Evolutionary conservation across 2,888 invertebrate genomes (phyloP).

Genomic region (Branchipolynoe longqiensis): DNA sequence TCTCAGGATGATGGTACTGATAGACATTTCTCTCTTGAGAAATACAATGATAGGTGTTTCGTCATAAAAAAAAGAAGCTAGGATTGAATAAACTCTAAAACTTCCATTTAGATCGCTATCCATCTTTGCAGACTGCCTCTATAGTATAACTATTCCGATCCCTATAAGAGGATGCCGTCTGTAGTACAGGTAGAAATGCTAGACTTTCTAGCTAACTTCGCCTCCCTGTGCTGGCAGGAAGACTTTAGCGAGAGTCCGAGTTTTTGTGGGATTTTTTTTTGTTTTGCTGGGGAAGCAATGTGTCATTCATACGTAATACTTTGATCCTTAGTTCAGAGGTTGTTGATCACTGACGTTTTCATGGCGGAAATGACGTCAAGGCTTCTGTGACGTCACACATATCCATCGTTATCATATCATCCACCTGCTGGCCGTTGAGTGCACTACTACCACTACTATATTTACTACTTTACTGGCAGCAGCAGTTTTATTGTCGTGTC

Average conservation of each 20-base stretch:
- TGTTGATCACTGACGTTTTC: conserved; percentile 5
- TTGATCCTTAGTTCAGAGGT: conserved; percentile 39
- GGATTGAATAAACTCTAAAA: conserved; percentile 1
- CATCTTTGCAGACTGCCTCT: conserved; percentile 13
- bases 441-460: not conserved
- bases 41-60: not conserved
- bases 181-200: conserved; percentile 19
- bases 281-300: conserved; percentile 37
- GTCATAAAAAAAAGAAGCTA: not conserved
- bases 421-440: conserved; percentile 7
- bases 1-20: not conserved
- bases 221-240: conserved; percentile 11
- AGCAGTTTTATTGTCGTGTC: conserved; percentile 13
- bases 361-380: not conserved
- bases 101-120: conserved; percentile 8
- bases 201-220: not conserved
- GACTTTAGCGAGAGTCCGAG: too few species aligned
- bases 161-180: not conserved
- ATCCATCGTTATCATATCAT: not conserved
- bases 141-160: not conserved
- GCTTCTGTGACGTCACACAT: conserved; percentile 2
- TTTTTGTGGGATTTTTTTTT: not conserved
- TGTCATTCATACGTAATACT: conserved; percentile 30
- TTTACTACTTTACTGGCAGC: too few species aligned
- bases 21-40: not conserved